These are phyloP conservation scores for Rhabditoides inermis DNA, from an alignment of 2,888 invertebrate genomes.

Conservation along the genomic window DNA sequence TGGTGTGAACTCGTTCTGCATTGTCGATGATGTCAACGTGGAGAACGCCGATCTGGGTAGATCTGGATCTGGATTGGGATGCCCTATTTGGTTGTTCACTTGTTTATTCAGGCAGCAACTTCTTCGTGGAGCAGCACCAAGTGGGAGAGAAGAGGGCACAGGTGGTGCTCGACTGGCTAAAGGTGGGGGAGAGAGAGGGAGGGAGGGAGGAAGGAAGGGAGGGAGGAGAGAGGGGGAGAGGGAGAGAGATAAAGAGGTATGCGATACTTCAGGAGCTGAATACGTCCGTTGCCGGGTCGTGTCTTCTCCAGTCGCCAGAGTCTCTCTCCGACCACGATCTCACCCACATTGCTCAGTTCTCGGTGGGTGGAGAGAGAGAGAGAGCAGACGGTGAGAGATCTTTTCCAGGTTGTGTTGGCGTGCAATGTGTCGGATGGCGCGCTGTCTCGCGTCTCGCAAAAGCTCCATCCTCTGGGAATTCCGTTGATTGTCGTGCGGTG, in stretches of 20 bases:
- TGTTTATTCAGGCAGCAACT: slow-evolving; percentile 90
- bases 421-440: slow-evolving; percentile 67
- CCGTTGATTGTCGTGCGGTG: slow-evolving; percentile 41
- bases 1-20: slow-evolving; percentile 59
- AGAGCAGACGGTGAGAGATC: no score
- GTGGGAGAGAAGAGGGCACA: slow-evolving; percentile 61
- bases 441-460: slow-evolving; percentile 20
- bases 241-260: not conserved
- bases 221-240: not conserved
- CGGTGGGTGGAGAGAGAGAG: no score
- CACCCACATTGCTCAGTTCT: no score
- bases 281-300: slow-evolving; percentile 33
- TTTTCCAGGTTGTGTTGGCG: slow-evolving; percentile 78
- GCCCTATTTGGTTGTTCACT: no score
- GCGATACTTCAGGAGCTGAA: slow-evolving; percentile 36
- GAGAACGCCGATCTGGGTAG: slow-evolving; percentile 25
- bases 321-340: slow-evolving; percentile 57
- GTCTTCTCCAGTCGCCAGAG: slow-evolving; percentile 64
- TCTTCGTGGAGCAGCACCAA: slow-evolving; percentile 76
- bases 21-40: slow-evolving; percentile 43
- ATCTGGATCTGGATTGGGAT: no score
- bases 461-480: slow-evolving; percentile 28
- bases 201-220: not conserved
- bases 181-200: slow-evolving; percentile 52
- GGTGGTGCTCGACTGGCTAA: slow-evolving; percentile 28